Evolutionary conservation across 2,888 invertebrate genomes (phyloP), one percentile per base, ranked within the genome.

Genomic region (Priocnemis perturbator): DNA sequence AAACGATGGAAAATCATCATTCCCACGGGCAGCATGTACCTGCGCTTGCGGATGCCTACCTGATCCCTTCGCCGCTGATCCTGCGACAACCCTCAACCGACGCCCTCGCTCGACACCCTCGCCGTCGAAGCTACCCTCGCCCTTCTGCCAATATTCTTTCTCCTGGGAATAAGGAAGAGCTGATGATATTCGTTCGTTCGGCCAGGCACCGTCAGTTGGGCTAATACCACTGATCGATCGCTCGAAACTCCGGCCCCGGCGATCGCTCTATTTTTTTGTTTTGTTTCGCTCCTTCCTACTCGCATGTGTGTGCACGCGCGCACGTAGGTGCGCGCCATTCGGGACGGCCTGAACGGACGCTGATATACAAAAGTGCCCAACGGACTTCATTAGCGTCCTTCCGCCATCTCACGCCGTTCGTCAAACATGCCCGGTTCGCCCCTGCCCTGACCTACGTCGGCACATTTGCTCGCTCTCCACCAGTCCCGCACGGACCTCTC

Each of bases 161-260:
- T 37, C 37, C 37, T 37, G 37, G 37, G 37, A 37, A 37, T 37
- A 37, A 37, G 11, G 37, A 50, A 9, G 50, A 19, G 50, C 50
- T 50, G 50, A 17, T 64, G 67, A 68, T 58, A 64, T 59, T 68
- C 68, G 59, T 7, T 64, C 30, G 64, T 23, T 57, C 57, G 44
- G 45, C 58, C 21, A 44, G 53, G 59, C 52, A 55, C 58, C 59
- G 69, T 60, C 60, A 26, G 56, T 60, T 50, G 48, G 23, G 58
- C 61, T 69, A 69, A 69, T 69, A 50, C 50, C 47, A 48, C 56
- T 56, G 61, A 69, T 69, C 62, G 69, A 61, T 67, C 57, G 66
- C 52, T 61, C 17, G 30, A 59, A 69, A 69, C 60, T 67, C 67
- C 60, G 37, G 61, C 30, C 30, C 44, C 64, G 50, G 50, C 57